Evolutionary conservation across 2,797 vertebrate species (phyloP), one percentile per base, ranked within the genome.

Genomic region (Muraenolepis orangiensis): DNA sequence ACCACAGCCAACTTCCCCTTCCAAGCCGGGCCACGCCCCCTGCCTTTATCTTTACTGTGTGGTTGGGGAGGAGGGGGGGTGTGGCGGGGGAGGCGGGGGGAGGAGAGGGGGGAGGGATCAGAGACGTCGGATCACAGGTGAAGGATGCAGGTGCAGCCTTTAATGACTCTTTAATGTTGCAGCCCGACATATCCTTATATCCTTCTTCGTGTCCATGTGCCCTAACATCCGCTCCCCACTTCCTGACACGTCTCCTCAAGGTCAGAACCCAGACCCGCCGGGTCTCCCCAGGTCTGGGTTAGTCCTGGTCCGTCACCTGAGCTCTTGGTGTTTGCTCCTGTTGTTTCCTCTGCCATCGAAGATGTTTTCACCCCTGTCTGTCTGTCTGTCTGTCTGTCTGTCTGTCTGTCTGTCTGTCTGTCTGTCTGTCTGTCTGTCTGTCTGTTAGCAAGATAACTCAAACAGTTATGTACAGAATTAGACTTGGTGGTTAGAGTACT

Each of bases 91-190:
- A 78, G 74, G 81, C 1, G 46, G 46, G 29, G 74, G 81, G 1
- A 29, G 46, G 29, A 74, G 81, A 80, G 71, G 78, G 73, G 0
- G 3, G 76, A 12, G 40, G 42, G 86, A 72, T 74, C 80, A 82
- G 89, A 73, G 32, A 74, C 40, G 8, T 68, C 34, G 36, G 31
- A 32, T 31, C 29, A 42, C 68, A 77, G 71, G 76, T 3, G 84
- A 78, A 61, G 77, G 64, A 71, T 74, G 83, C 79, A 74, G 31
- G 68, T 70, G 69, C 51, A 57, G 20, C 20, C 51, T 57, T 57
- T 57, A 57, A 57, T 57, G 51, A 57, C 51, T 57, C 20, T 57
- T 57, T 57, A 57, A 57, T 57, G 51, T 57, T n/a, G 20, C 51
- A 51, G 20, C 42, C 42, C 23, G 51, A 23, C 51, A 57, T 57